Evolutionary conservation across 2,113 vertebrate species (phyloP), one percentile per base, ranked within the genome.

Genomic region (Menidia beryllina): DNA sequence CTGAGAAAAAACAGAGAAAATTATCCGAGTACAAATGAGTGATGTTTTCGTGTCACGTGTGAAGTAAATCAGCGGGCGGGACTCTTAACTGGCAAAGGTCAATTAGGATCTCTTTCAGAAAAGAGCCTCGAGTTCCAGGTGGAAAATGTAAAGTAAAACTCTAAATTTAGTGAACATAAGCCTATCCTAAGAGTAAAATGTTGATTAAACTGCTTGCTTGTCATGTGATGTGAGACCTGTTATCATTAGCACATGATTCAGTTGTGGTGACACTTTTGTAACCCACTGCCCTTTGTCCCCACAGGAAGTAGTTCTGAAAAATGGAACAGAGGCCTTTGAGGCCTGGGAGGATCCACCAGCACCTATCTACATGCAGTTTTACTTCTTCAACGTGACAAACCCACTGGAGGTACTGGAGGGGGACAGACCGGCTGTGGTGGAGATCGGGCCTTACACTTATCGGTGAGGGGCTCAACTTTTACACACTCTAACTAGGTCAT

Each of bases 391-490:
- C 3, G 76, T 98, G 81, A 96, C 95, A 24, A 99, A 98, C 26
- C 97, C 97, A 5, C 13, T 86, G 11, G 98, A 99, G 88, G 91
- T 97, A 68, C 88, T 99, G 56, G 67, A 74, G 4, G 98, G 98
- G 0, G 94, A 94, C 0, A 89, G 57, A 45, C 97, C 97, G 7
- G 89, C 92, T 0, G 92, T 99, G 25, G 69, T 93, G 63, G 94
- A 99, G 91, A 89, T 95, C 59, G 98, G 97, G 14, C 98, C 98
- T 0, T 99, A 98, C 77, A 98, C 96, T 1, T 99, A 99, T 93
- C 95, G 96, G 98, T 98, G 87, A 87, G 53, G 70, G 25, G 21
- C 4, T n/a, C 27, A 0, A 20, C 3, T 34, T 26, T 47, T 20
- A 7, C 30, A 2, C 17, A 11, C 25, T 24, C 34, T 20, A 41